Evolutionary conservation across 2,113 vertebrate genomes (phyloP), one percentile per base, ranked within the genome.

Genomic region (Marcusenius ussheri): DNA sequence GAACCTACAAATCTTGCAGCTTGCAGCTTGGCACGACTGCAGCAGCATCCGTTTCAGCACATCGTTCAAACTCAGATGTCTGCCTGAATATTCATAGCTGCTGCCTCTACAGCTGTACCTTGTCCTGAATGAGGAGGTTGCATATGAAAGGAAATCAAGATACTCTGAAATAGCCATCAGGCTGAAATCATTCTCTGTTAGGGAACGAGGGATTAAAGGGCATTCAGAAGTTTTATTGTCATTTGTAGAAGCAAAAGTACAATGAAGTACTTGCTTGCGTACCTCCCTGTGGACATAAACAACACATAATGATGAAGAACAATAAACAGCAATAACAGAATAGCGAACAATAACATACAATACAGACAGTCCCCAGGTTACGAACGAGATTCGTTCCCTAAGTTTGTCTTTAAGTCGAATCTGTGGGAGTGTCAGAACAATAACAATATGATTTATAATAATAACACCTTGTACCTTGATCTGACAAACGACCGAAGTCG

Each of bases 1-100:
- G 90, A 89, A 80, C 83, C 91, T 88, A 89, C 90, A 89, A 90
- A 92, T 89, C 90, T 91, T 86, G 80, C 66, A 62, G 35, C 53
- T 88, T 35, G 56, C 86, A 21, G 70, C 87, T 88, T 49, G 83
- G 56, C 66, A 86, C 19, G 21, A 45, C 42, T 35, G 80, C 47
- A 11, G 88, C 92, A 89, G 80, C 80, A 80, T 88, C 56, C 80
- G 10, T 89, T 90, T 90, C 53, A 62, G 80, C 88, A 70, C 88
- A 90, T 87, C 85, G 27, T 53, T 17, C 83, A 87, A 27, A 85
- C n/a, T 70, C 42, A 90, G 88, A 77, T 31, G 77, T 50, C 50
- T 19, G 27, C 50, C 47, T 66, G 42, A 42, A 62, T 66, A 39
- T 45, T 51, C 85, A 21, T 86, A 15, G 24, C 46, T 51, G 47